These are phyloP conservation scores for Empidonax alnorum DNA, from an alignment of 2,113 vertebrate genomes.

Conservation along the genomic window DNA sequence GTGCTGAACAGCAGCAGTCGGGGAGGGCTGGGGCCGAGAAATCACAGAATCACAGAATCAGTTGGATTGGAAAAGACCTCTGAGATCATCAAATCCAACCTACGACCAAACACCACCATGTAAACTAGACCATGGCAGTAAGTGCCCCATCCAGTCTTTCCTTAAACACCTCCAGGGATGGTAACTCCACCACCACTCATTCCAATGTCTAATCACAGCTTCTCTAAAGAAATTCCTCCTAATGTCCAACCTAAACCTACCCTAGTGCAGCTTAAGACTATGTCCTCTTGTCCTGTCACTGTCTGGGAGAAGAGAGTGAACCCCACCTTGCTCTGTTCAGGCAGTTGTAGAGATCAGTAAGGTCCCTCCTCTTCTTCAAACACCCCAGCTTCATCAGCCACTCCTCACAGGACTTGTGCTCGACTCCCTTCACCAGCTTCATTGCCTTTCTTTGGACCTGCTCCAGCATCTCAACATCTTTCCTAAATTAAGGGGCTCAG, in stretches of 20 bases:
- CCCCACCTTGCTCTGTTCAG: not conserved
- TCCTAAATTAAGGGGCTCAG: not conserved
- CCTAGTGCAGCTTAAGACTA: not conserved
- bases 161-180: not conserved
- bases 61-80: not conserved
- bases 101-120: not conserved
- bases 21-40: not conserved
- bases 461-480: not conserved
- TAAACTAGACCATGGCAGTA: not conserved
- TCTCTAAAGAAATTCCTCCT: not conserved
- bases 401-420: not conserved
- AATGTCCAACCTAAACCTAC: not conserved
- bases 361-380: not conserved
- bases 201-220: not conserved
- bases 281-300: not conserved
- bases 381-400: not conserved
- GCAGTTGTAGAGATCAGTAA: not conserved
- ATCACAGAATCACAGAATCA: not conserved
- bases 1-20: fast-evolving
- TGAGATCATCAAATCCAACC: not conserved
- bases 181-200: not conserved
- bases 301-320: not conserved
- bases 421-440: not conserved
- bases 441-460: not conserved
- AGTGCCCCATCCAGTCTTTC: not conserved